Base-by-base conservation (phyloP, 1,140 invertebrate species). In the Drosophila ananassae region DNA sequence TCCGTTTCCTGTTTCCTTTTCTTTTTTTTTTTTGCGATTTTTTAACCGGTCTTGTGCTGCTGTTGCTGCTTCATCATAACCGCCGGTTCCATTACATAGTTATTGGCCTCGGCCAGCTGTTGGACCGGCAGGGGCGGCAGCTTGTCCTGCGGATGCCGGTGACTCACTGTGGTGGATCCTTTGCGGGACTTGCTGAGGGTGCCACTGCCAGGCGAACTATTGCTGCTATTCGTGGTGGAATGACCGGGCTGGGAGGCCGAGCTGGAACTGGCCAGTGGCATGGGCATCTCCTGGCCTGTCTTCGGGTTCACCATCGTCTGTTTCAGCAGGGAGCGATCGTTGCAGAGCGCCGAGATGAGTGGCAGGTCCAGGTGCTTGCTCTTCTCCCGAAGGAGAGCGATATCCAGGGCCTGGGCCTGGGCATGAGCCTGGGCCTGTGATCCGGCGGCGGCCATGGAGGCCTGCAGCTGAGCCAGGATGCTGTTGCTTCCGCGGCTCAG, bases 321-420 rank as follows among this genome's bases (percentile, higher is more conserved):
- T 91, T 97, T 97, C 46, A 97, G 91, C 62, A 97, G 92, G 39
- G 96, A 96, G 28, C 95, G 94, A 91, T 98, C 97, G 89, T 98
- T 98, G 92, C 97, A 98, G 51, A 98, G 92, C 3, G 97, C 97
- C 39, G 96, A 96, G 82, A 98, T 97, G 28, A 98, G 92, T 12
- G 97, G 97, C 81, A 98, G 92, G 92, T 98, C 97, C 69, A 98
- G 92, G 80, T 97, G 96, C 72, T 96, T 95, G 92, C 96, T 97
- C 92, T 97, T 97, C 91, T 97, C 96, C 30, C 97, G 93, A 39
- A 98, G 92, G 44, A 95, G 95, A 67, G 95, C 95, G 64, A 97
- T 97, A 89, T 97, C 96, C 74, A 97, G 92, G 83, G 87, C 67
- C 58, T 82, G 89, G 3, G 73, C 54, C 46, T 67, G 79, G 6